Conservation (phyloP, 2,113 vertebrate genomes). For the Mastomys coucha region DNA sequence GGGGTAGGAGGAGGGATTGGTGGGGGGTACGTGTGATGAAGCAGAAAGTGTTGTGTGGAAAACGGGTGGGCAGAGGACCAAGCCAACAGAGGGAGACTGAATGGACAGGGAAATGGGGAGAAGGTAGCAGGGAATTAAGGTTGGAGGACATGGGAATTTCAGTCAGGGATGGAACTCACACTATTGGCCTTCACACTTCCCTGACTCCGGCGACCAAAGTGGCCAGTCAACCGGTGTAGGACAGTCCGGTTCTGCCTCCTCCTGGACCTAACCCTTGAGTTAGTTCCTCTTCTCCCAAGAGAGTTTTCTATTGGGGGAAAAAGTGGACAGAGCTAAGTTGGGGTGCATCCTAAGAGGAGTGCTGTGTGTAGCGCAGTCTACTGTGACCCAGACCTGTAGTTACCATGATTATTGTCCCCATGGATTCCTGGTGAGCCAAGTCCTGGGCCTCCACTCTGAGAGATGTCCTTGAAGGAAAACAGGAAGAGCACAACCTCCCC, state of each 20-base stretch:
- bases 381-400: conserved; percentile 20
- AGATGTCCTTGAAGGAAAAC: conserved; percentile 97
- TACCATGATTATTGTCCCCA: conserved; percentile 78
- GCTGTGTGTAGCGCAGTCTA: background rate
- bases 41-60: background rate
- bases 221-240: conserved; percentile 90
- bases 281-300: conserved; percentile 86
- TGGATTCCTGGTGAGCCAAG: background rate
- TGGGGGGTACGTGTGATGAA: background rate
- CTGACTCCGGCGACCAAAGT: conserved; percentile 89
- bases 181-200: conserved; percentile 89
- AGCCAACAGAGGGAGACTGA: background rate
- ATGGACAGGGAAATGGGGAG: background rate
- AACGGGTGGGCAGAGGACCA: background rate
- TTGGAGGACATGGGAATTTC: background rate
- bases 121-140: background rate
- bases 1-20: background rate
- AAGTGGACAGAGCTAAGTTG: background rate
- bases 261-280: conserved; percentile 86
- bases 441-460: conserved; percentile 85
- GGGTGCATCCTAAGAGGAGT: background rate
- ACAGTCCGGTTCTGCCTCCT: conserved; percentile 88
- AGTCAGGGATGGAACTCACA: conserved; percentile 86
- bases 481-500: conserved; percentile 97
- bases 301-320: conserved; percentile 81